These are phyloP conservation scores for Oophaga sylvatica DNA, from an alignment of 2,797 vertebrate genomes.

Conservation along the genomic window DNA sequence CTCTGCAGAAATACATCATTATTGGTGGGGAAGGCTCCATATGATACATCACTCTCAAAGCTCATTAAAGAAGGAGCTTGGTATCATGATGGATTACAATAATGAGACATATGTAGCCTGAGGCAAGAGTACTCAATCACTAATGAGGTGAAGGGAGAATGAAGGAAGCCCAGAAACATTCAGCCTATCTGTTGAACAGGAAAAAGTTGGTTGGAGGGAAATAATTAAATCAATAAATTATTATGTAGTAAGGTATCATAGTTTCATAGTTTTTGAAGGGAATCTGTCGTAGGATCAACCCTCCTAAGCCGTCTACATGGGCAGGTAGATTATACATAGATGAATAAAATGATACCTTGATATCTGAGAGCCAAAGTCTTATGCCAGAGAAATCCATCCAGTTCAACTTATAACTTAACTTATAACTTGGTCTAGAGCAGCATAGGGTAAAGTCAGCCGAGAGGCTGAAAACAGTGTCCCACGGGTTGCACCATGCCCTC, in stretches of 20 bases:
- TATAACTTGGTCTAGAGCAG: too few species aligned
- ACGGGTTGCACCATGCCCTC: too few species aligned
- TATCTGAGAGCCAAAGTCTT: too few species aligned
- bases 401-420: too few species aligned
- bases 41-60: slow-evolving; percentile 56
- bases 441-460: too few species aligned
- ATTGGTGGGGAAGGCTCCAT: slow-evolving; percentile 46
- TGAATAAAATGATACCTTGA: too few species aligned
- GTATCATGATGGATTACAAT: slow-evolving; percentile 43
- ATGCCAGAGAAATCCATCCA: too few species aligned
- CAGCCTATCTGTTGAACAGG: slow-evolving; percentile 12
- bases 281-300: too few species aligned
- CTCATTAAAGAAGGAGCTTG: slow-evolving; percentile 55
- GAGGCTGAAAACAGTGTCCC: too few species aligned
- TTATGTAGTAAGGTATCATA: not conserved
- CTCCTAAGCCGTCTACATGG: too few species aligned
- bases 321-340: too few species aligned
- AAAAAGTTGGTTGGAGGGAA: slow-evolving; percentile 28
- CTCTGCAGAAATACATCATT: slow-evolving; percentile 48
- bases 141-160: slow-evolving; percentile 25
- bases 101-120: slow-evolving; percentile 18
- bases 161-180: not conserved
- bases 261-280: too few species aligned
- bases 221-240: slow-evolving; percentile 1
- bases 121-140: slow-evolving; percentile 36